A percentile compares a stretch with the other conserved stretches of the same genome.
These are phyloP conservation scores for Mormyrus lacerda DNA, from an alignment of 2,113 vertebrate genomes.

Conservation along the genomic window DNA sequence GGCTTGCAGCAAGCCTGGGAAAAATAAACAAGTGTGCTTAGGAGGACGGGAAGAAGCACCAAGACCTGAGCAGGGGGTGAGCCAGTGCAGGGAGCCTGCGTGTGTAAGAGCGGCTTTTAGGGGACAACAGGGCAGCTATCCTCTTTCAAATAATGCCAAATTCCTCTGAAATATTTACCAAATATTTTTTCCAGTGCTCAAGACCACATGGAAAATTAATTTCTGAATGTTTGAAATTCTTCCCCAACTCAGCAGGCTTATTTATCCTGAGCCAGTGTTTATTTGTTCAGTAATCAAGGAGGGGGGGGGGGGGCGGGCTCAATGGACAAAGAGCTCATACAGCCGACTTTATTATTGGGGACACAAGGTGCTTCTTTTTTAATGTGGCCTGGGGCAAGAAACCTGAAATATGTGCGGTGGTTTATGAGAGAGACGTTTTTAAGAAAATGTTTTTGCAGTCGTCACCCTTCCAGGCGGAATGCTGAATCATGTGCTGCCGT, in stretches of 20 bases:
- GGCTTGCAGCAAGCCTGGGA: slow-evolving; percentile 47
- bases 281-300: slow-evolving; percentile 55
- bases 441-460: slow-evolving; percentile 6
- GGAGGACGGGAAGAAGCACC: slow-evolving; percentile 29
- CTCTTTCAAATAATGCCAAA: slow-evolving; percentile 50
- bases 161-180: slow-evolving; percentile 62
- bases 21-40: slow-evolving; percentile 34
- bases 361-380: slow-evolving; percentile 45
- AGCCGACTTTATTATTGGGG: slow-evolving; percentile 44
- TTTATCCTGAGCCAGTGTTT: slow-evolving; percentile 50
- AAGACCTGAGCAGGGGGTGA: slow-evolving; percentile 16
- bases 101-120: background rate
- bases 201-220: slow-evolving; percentile 63
- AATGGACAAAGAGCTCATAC: slow-evolving; percentile 9
- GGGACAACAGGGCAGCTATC: slow-evolving; percentile 30
- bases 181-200: slow-evolving; percentile 55
- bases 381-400: slow-evolving; percentile 44
- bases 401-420: slow-evolving; percentile 47
- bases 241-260: slow-evolving; percentile 42
- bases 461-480: slow-evolving; percentile 47
- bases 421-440: slow-evolving; percentile 19
- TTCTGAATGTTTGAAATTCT: slow-evolving; percentile 51
- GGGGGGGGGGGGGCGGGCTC: slow-evolving; percentile 26
- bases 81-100: background rate
- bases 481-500: slow-evolving; percentile 45